Percentiles rank a stretch among this genome's conserved stretches.
phyloP scores from a whole-genome alignment of 1,140 invertebrate genomes.

The Drosophila triauraria region DNA sequence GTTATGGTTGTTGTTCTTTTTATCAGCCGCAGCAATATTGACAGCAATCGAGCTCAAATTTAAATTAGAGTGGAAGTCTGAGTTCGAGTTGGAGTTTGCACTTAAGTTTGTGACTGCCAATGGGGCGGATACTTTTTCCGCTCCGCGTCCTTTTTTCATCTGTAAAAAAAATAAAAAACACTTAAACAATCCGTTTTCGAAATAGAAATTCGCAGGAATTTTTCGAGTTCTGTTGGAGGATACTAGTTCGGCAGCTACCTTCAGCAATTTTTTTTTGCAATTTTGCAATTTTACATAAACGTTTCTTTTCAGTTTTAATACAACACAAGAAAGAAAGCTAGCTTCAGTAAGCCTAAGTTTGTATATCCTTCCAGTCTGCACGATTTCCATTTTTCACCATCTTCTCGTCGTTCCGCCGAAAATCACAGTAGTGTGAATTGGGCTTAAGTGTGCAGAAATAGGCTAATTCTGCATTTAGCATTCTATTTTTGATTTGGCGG shows the following conservation, averaged over 20 bases:
- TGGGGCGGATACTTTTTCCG: conserved; percentile 50
- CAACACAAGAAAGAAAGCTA: too few relatives aligned
- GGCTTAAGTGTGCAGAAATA: too few relatives aligned
- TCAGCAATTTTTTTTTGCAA: background rate
- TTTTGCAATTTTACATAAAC: too few relatives aligned
- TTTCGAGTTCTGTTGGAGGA: background rate
- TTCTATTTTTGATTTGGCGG: too few relatives aligned
- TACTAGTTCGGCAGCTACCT: background rate
- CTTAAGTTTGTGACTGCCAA: conserved; percentile 31
- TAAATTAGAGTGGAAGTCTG: conserved; percentile 4
- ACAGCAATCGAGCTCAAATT: conserved; percentile 1
- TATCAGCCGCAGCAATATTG: conserved; percentile 43
- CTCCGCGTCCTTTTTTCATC: conserved; percentile 71
- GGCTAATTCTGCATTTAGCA: too few relatives aligned
- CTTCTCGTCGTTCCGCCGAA: too few relatives aligned
- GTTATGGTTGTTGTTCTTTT: conserved; percentile 61
- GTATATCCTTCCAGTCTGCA: too few relatives aligned
- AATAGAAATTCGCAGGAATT: background rate
- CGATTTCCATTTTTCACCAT: too few relatives aligned
- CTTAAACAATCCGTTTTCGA: background rate
- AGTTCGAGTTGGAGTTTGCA: conserved; percentile 18
- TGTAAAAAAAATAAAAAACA: conserved; percentile 33
- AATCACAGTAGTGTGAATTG: too few relatives aligned
- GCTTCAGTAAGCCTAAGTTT: too few relatives aligned
- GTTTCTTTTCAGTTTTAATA: too few relatives aligned